Conservation (phyloP, 2,113 vertebrate genomes). For the Percina caprodes region DNA sequence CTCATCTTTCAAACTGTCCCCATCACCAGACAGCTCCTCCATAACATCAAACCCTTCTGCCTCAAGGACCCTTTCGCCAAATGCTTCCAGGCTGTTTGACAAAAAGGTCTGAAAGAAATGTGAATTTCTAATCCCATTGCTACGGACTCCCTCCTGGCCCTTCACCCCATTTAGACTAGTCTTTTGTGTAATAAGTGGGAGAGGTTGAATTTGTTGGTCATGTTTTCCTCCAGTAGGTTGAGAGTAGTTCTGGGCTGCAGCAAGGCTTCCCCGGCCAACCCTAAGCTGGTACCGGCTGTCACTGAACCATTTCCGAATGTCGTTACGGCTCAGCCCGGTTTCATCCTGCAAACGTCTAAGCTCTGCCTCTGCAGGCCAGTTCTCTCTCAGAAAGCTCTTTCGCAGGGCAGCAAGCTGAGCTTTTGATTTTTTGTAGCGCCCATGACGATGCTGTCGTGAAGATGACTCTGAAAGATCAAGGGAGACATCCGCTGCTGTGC, state of each 20-base stretch:
- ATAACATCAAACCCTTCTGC: slow-evolving; percentile 57
- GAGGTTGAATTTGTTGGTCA: slow-evolving; percentile 76
- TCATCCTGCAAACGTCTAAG: slow-evolving; percentile 85
- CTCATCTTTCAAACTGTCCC: slow-evolving; percentile 71
- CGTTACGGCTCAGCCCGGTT: slow-evolving; percentile 86
- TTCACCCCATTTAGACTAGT: slow-evolving; percentile 58
- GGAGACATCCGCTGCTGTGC: slow-evolving; percentile 62
- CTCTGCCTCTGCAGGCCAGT: slow-evolving; percentile 86
- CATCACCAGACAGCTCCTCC: slow-evolving; percentile 73
- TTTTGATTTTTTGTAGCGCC: slow-evolving; percentile 86
- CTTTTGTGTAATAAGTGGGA: slow-evolving; percentile 76
- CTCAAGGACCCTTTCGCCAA: slow-evolving; percentile 71
- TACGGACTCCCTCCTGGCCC: slow-evolving; percentile 58
- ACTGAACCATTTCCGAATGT: slow-evolving; percentile 87
- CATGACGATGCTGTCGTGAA: slow-evolving; percentile 71
- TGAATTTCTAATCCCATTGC: slow-evolving; percentile 70
- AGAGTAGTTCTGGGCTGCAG: slow-evolving; percentile 70
- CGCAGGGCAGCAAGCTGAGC: slow-evolving; percentile 82
- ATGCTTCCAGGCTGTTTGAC: slow-evolving; percentile 81
- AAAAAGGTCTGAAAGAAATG: slow-evolving; percentile 85
- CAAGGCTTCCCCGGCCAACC: slow-evolving; percentile 78
- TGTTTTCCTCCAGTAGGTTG: slow-evolving; percentile 64
- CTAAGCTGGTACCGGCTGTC: slow-evolving; percentile 86
- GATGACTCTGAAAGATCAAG: slow-evolving; percentile 70
- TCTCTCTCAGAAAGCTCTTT: slow-evolving; percentile 82